phyloP scores from a whole-genome alignment of 2,888 invertebrate species.

The Zootermopsis nevadensis region DNA sequence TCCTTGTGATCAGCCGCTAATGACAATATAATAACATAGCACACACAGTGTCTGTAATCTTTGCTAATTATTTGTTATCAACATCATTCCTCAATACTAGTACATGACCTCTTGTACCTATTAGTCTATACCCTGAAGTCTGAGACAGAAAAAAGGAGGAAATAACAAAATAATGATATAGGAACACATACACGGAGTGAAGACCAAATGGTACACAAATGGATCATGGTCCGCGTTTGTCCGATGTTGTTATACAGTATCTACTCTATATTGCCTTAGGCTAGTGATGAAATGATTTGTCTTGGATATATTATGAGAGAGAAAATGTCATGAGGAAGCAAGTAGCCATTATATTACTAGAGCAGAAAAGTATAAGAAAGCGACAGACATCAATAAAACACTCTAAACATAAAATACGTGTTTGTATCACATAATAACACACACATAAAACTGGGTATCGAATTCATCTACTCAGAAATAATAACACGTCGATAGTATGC shows the following conservation, averaged over 20 bases:
- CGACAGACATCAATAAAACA: background rate
- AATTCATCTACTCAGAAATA: too few relatives aligned
- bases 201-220: background rate
- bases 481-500: too few relatives aligned
- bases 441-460: too few relatives aligned
- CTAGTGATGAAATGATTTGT: background rate
- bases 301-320: background rate
- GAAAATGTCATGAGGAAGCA: background rate
- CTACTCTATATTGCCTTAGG: conserved; percentile 9
- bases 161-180: background rate
- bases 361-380: background rate
- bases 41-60: conserved; percentile 34
- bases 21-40: conserved; percentile 48
- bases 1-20: conserved; percentile 47
- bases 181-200: background rate
- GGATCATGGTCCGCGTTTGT: background rate
- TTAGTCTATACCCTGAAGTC: conserved; percentile 23
- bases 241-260: background rate
- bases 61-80: conserved; percentile 40
- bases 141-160: background rate
- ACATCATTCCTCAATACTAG: background rate
- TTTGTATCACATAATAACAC: background rate
- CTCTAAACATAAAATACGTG: too few relatives aligned
- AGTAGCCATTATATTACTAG: background rate
- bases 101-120: conserved; percentile 7